Conservation (phyloP, 2,797 vertebrate genomes). For the Jordanella pulchra region DNA sequence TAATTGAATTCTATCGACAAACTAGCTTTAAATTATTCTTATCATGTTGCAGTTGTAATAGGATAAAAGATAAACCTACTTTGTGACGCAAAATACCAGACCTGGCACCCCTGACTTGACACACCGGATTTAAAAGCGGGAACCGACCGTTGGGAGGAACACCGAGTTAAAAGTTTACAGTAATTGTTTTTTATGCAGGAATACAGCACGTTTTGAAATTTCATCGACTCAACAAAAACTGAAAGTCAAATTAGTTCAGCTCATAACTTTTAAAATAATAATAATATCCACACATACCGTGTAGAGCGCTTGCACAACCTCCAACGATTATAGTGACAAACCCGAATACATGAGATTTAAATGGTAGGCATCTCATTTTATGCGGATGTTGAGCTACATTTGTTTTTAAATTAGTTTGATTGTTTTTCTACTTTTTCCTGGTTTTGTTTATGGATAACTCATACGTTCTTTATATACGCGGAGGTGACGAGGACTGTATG, state of each 20-base stretch:
- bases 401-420: fast-evolving
- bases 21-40: neutral
- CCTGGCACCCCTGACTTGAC: conserved; percentile 49
- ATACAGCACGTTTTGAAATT: no score
- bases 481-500: neutral
- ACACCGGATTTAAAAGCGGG: conserved; percentile 64
- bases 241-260: fast-evolving
- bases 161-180: neutral
- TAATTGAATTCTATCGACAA: neutral
- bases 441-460: conserved; percentile 12
- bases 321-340: neutral
- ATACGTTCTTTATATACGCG: conserved; percentile 35
- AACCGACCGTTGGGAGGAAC: conserved; percentile 31
- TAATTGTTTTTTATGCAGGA: neutral
- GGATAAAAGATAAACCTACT: neutral
- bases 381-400: no score
- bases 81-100: conserved; percentile 4
- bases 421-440: neutral
- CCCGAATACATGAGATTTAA: neutral
- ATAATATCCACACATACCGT: neutral
- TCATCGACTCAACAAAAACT: neutral
- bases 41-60: neutral
- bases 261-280: neutral
- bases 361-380: neutral
- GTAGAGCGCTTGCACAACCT: neutral